Conservation (phyloP, 2,888 invertebrate species). For the Synanthedon andrenaeformis region DNA sequence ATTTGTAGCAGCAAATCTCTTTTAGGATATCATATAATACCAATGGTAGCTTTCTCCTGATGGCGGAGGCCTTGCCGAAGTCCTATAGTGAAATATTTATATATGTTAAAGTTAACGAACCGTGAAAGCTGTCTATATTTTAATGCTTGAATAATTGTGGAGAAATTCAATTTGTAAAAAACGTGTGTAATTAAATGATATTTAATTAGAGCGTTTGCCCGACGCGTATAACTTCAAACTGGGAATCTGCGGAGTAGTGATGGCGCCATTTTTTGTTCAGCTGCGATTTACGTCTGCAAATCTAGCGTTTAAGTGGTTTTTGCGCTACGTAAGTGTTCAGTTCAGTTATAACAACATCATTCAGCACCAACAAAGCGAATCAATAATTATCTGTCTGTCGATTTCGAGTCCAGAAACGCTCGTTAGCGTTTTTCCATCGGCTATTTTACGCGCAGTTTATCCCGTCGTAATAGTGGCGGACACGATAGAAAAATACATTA, state of each 20-base stretch:
- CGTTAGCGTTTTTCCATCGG: slow-evolving; percentile 37
- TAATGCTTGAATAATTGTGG: no score
- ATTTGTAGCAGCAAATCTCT: no score
- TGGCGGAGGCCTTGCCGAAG: no score
- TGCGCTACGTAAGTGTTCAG: neutral
- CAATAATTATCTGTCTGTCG: slow-evolving; percentile 26
- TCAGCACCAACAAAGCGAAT: slow-evolving; percentile 9
- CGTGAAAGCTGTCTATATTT: no score
- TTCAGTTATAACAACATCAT: neutral
- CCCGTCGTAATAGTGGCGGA: slow-evolving; percentile 38
- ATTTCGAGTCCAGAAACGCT: slow-evolving; percentile 10
- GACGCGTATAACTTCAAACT: no score
- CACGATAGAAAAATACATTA: slow-evolving; percentile 54
- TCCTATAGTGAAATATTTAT: no score
- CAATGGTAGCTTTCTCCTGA: no score
- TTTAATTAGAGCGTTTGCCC: no score
- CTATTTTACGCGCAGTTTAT: slow-evolving; percentile 55
- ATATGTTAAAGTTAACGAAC: no score
- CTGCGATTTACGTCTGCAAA: neutral
- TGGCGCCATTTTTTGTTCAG: neutral
- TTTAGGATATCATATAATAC: no score
- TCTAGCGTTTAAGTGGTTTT: neutral
- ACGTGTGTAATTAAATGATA: no score
- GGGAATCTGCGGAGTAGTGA: neutral
- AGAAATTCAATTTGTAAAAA: no score